Base-by-base conservation (phyloP, 2,888 invertebrate species). In the Lochmaea capreae region DNA sequence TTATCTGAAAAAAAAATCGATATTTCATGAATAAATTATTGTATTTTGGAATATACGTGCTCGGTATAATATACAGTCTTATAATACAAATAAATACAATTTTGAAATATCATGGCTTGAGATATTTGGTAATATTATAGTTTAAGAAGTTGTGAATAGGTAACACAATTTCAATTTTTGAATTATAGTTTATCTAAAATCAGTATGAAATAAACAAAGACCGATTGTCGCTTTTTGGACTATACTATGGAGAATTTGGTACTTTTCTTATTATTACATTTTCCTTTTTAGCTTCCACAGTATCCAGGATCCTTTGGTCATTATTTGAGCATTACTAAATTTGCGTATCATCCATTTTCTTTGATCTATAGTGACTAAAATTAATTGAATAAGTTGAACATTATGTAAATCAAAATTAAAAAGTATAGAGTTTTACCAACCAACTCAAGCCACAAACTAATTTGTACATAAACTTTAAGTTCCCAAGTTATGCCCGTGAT, bases 401-500 rank as follows among this genome's bases (percentile, higher is more conserved):
- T 26, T 2, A 26, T 26, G 26, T 2, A 26, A 33, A 33, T 5
- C 5, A 33, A 33, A 33, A 33, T 33, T 33, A 0, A 5, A 33
- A 39, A 39, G 8, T 1, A 39, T 39, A 39, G 1, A 39, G 8
- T 39, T 39, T 9, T 8, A 65, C 26, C 2, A 65, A 67, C 22
- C 43, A 68, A 12, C 68, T 49, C 57, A 26, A 43, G 22, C 59
- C 57, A 43, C 26, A 22, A 42, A n/a, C 54, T n/a, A 18, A 52
- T 61, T 22, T 42, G 14, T 69, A 52, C 18, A 69, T 8, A 49
- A 62, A n/a, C 59, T 86, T 87, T 87, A 87, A 82, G 87, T 87
- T 43, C 87, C 87, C 78, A 87, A 82, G 79, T 82, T 87, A 77
- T 87, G 87, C 42, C 86, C 85, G 75, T 88, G 87, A 80, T 87